Percentiles rank a stretch among this genome's conserved stretches.
Evolutionary conservation across 2,113 vertebrate genomes (phyloP).

Genomic region (Neodon shergylaensis): DNA sequence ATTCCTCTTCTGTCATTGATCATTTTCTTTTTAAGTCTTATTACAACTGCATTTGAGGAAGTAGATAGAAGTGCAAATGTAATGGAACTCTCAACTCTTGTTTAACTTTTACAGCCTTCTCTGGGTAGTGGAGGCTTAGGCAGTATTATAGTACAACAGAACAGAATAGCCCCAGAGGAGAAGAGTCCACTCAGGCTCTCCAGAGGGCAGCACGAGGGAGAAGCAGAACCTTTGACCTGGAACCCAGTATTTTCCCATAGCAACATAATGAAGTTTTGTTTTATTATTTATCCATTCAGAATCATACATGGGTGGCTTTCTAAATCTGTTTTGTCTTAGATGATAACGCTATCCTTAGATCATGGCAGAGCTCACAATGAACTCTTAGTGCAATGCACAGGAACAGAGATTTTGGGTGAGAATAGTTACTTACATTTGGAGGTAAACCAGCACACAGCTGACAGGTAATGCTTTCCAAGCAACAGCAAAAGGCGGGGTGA

Average conservation of each 20-base stretch:
- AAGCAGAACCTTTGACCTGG: background rate
- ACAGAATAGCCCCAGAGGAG: background rate
- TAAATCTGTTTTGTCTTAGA: background rate
- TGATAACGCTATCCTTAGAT: background rate
- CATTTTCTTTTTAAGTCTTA: conserved; percentile 27
- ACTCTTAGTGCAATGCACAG: background rate
- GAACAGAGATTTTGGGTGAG: background rate
- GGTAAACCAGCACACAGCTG: background rate
- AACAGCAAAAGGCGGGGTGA: background rate
- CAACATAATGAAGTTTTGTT: background rate
- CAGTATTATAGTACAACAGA: background rate
- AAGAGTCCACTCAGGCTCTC: background rate
- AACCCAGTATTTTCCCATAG: background rate
- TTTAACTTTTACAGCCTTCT: background rate
- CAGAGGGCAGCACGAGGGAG: background rate
- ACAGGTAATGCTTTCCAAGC: background rate
- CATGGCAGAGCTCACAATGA: background rate
- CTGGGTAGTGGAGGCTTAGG: background rate
- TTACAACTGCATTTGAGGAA: conserved; percentile 15
- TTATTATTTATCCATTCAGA: background rate
- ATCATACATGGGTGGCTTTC: background rate
- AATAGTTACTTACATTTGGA: background rate
- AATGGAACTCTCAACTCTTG: background rate
- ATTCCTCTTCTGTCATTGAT: background rate
- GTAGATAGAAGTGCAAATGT: background rate